These are phyloP conservation scores for Orthosia cruda DNA, from an alignment of 2,888 invertebrate species.

Conservation along the genomic window DNA sequence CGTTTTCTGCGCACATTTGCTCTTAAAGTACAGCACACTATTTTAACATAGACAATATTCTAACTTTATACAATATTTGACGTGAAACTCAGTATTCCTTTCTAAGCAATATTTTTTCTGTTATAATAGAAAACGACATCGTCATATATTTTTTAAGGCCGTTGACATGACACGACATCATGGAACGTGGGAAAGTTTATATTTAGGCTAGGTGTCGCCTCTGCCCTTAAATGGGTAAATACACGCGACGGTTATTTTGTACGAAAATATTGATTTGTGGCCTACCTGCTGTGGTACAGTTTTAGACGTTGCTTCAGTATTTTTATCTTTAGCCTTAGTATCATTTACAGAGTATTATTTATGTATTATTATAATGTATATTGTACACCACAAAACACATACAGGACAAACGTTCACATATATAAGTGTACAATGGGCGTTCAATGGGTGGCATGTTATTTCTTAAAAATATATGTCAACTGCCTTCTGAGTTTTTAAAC, in stretches of 20 bases:
- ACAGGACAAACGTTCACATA: too few relatives aligned
- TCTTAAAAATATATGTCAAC: neutral
- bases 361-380: too few relatives aligned
- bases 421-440: too few relatives aligned
- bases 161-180: conserved; percentile 69
- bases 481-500: neutral
- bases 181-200: conserved; percentile 76
- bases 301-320: conserved; percentile 31
- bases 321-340: conserved; percentile 7
- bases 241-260: conserved; percentile 63
- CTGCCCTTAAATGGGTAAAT: conserved; percentile 59
- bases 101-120: neutral
- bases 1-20: too few relatives aligned
- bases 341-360: neutral
- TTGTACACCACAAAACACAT: too few relatives aligned
- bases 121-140: conserved; percentile 2
- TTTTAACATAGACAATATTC: neutral
- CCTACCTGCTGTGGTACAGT: conserved; percentile 5
- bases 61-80: neutral
- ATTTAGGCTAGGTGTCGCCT: conserved; percentile 68
- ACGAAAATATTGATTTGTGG: conserved; percentile 60
- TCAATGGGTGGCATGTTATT: too few relatives aligned
- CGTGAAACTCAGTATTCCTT: conserved; percentile 1
- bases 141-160: conserved; percentile 52
- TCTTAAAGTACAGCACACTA: too few relatives aligned